A percentile compares a stretch with the other conserved stretches of the same genome.
phyloP scores from a whole-genome alignment of 2,797 vertebrate species.

The Gallinago solitaria region DNA sequence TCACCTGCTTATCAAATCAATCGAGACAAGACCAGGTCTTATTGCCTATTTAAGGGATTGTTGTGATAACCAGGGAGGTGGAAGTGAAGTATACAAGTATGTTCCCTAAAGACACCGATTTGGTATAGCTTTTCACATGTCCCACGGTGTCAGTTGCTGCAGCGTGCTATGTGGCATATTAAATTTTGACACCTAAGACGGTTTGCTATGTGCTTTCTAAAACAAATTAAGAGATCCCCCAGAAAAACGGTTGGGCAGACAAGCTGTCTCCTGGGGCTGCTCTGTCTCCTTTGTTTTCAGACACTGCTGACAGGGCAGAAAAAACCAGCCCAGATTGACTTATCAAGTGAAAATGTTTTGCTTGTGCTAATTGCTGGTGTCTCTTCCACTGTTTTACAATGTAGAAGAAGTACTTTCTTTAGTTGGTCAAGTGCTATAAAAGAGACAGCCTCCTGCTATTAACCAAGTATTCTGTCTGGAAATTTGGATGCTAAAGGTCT shows the following conservation, averaged over 20 bases:
- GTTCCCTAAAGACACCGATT: background rate
- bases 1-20: conserved; percentile 67
- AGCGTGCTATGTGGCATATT: conserved; percentile 41
- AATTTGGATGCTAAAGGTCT: background rate
- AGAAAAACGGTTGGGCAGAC: conserved; percentile 51
- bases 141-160: background rate
- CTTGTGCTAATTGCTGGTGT: conserved; percentile 65
- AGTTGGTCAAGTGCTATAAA: conserved; percentile 1
- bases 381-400: conserved; percentile 50
- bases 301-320: conserved; percentile 55
- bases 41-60: conserved; percentile 59
- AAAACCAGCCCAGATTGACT: conserved; percentile 57
- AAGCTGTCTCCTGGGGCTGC: conserved; percentile 69
- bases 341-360: conserved; percentile 72
- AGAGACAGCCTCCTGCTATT: background rate
- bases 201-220: conserved; percentile 48
- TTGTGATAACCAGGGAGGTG: conserved; percentile 59
- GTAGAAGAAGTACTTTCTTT: conserved; percentile 17
- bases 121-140: background rate
- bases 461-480: conserved; percentile 15
- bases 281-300: conserved; percentile 66
- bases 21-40: conserved; percentile 44
- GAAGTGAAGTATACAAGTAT: conserved; percentile 1
- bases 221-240: conserved; percentile 21
- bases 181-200: conserved; percentile 54